Base-by-base conservation (phyloP, 2,797 vertebrate species). In the Parauchenoglanis punctatus region DNA sequence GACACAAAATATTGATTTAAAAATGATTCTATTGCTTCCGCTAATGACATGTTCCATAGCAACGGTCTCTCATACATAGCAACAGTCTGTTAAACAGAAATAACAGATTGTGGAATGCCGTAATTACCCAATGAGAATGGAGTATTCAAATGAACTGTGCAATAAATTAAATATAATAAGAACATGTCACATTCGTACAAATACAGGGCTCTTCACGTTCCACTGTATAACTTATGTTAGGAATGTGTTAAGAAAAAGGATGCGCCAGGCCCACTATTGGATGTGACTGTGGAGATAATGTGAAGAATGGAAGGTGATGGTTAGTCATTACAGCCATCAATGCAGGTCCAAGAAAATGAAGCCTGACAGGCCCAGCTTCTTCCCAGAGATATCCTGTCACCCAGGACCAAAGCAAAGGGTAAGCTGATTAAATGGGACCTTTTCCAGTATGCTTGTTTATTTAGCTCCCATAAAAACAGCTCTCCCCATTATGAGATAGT, bases 231-330 rank as follows among this genome's bases (percentile, higher is more conserved):
- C 86, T 87, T 78, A 75, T 49, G 18, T 85, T 75, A 82, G 80
- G 80, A 65, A 84, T 56, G 31, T 65, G 85, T 90, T 90, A 77
- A 46, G 81, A 87, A 75, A 82, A 87, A 80, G 86, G 70, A 86
- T 68, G 87, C 88, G 85, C 85, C 81, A 70, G 65, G 7, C 67
- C 86, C 87, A 56, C 88, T 83, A 89, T 89, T 88, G 81, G 85
- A 91, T 90, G 85, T 82, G 89, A 90, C 85, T 87, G 87, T 89
- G 87, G 86, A 67, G 88, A 86, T 91, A 91, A 92, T 90, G 84
- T 90, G 91, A 91, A 88, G 90, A 92, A 93, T 90, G 87, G 82
- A 77, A 89, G 89, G 89, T 92, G 91, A 93, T 92, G 86, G 90
- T 88, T 90, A 88, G 88, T 91, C 88, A 91, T 92, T 92, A 92